A percentile compares a stretch with the other conserved stretches of the same genome.
Conservation (phyloP, 2,797 vertebrate species). For the Cynopterus sphinx region DNA sequence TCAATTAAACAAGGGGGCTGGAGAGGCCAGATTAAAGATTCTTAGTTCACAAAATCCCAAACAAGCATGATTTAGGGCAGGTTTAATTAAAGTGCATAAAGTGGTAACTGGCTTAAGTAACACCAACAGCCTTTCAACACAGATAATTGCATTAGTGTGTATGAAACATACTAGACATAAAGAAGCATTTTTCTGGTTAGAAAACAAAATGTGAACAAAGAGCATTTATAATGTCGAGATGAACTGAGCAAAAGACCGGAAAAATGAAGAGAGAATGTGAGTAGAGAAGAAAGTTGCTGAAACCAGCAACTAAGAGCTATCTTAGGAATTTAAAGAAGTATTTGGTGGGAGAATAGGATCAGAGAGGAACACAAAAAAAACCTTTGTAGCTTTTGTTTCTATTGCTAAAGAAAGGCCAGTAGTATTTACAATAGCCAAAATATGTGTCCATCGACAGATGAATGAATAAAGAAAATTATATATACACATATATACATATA, state of each 20-base stretch:
- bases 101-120: constrained; percentile 57
- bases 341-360: background rate
- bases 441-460: background rate
- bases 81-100: constrained; percentile 75
- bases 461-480: background rate
- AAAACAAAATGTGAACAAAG: constrained; percentile 7
- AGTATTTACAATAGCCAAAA: background rate
- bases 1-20: constrained; percentile 68
- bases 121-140: constrained; percentile 54
- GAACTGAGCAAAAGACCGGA: background rate
- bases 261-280: background rate
- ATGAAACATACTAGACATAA: constrained; percentile 18
- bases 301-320: background rate
- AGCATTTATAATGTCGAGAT: background rate
- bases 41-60: constrained; percentile 68
- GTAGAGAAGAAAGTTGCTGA: background rate
- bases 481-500: too few relatives aligned
- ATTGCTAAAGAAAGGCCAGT: background rate
- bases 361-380: background rate
- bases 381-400: background rate
- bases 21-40: constrained; percentile 76
- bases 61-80: constrained; percentile 73
- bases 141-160: constrained; percentile 18
- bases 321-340: background rate
- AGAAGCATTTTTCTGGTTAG: background rate